Percentiles rank a stretch among this genome's conserved stretches.
These are phyloP conservation scores for Arnoldichthys spilopterus DNA, from an alignment of 2,797 vertebrate species.

Conservation along the genomic window DNA sequence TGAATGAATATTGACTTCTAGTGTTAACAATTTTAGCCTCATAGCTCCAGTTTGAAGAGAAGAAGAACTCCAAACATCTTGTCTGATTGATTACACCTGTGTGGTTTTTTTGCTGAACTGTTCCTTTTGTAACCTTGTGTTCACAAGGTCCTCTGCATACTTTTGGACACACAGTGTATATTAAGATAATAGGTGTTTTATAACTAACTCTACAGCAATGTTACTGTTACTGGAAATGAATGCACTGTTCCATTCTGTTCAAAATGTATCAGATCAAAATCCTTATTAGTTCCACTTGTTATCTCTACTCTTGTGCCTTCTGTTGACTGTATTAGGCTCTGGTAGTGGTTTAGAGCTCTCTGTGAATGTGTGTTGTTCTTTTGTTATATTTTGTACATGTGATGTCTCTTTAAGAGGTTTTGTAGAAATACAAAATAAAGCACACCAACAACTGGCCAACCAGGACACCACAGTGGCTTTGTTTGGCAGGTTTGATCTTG, in stretches of 20 bases:
- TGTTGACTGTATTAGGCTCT: background rate
- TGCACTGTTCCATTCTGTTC: conserved; percentile 61
- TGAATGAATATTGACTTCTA: too few relatives aligned
- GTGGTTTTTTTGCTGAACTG: too few relatives aligned
- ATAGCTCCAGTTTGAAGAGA: too few relatives aligned
- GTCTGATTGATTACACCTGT: too few relatives aligned
- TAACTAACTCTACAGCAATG: too few relatives aligned
- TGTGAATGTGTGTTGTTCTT: background rate
- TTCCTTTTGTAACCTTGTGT: too few relatives aligned
- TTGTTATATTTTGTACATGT: conserved; percentile 11
- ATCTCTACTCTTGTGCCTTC: background rate
- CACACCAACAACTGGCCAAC: background rate
- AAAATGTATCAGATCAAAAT: background rate
- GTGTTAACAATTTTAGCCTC: too few relatives aligned
- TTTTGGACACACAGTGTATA: background rate
- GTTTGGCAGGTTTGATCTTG: too few relatives aligned
- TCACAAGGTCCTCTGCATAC: background rate
- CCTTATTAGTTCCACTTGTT: background rate
- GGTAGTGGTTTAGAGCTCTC: conserved; percentile 1
- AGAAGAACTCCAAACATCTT: too few relatives aligned
- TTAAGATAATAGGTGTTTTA: background rate
- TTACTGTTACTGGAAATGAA: background rate
- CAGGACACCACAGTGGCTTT: too few relatives aligned
- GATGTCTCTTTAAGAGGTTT: background rate
- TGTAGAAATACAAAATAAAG: conserved; percentile 44